Percentiles rank a stretch among this genome's conserved stretches.
Conservation (phyloP, 1,140 invertebrate species). For the Teleogryllus occipitalis region DNA sequence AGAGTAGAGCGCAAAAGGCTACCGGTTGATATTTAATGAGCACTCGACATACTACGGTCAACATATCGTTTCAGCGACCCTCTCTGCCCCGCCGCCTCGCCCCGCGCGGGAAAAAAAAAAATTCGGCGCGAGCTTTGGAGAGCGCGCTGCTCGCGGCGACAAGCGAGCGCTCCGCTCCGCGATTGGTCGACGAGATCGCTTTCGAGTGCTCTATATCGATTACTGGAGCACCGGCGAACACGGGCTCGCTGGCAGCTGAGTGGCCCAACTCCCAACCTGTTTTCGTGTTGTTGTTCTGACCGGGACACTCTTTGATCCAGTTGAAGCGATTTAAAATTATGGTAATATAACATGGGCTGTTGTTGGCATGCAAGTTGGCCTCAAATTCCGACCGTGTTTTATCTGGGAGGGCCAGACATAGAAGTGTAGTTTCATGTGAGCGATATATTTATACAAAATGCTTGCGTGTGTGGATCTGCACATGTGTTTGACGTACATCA, state of each 20-base stretch:
- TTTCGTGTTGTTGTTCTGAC: background rate
- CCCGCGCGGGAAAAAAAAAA: background rate
- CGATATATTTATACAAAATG: too few relatives aligned
- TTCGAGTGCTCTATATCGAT: background rate
- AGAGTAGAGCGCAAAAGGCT: background rate
- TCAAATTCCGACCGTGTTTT: too few relatives aligned
- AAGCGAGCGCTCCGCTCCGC: background rate
- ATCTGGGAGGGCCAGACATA: too few relatives aligned
- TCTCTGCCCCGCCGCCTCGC: too few relatives aligned
- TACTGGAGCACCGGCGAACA: background rate
- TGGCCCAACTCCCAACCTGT: background rate
- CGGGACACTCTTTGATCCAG: background rate
- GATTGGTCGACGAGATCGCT: background rate
- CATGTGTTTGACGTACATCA: too few relatives aligned
- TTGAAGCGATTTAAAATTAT: too few relatives aligned
- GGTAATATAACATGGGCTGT: too few relatives aligned
- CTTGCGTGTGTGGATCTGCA: too few relatives aligned
- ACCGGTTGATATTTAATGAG: slow-evolving; percentile 4
- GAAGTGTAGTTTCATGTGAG: too few relatives aligned
- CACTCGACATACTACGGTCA: background rate
- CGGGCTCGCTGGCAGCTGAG: background rate
- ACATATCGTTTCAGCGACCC: background rate
- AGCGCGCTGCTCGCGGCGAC: background rate
- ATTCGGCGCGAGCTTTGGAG: background rate
- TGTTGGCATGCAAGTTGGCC: too few relatives aligned